A percentile compares a stretch with the other conserved stretches of the same genome.
Evolutionary conservation across 2,797 vertebrate species (phyloP).

Genomic region (Halcyon chelicuti): DNA sequence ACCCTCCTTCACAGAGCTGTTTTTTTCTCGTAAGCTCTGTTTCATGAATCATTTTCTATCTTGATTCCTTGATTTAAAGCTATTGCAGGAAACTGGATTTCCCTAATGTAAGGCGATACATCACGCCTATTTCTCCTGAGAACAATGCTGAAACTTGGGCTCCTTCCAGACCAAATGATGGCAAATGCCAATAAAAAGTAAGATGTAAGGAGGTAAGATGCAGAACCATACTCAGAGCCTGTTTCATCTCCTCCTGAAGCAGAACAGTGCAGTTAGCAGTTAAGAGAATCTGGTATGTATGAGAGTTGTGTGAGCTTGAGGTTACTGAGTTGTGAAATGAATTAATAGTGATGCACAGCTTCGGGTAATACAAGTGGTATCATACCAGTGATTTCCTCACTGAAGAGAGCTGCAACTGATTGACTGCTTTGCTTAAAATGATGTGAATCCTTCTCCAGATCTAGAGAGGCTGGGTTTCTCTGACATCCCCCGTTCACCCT

Average conservation of each 20-base stretch:
- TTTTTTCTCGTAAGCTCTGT: not conserved
- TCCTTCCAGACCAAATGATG: not conserved
- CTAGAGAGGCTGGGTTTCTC: not conserved
- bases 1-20: not conserved
- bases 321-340: not conserved
- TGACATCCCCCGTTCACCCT: not conserved
- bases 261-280: not conserved
- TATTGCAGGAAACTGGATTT: not conserved
- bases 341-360: not conserved
- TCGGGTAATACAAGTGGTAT: not conserved
- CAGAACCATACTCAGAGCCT: not conserved
- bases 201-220: not conserved
- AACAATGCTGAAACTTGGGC: not conserved
- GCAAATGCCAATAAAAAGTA: not conserved
- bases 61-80: conserved; percentile 22
- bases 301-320: not conserved
- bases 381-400: not conserved
- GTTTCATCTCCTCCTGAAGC: not conserved
- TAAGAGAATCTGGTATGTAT: not conserved
- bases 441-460: not conserved
- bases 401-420: not conserved
- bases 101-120: not conserved
- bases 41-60: conserved; percentile 3
- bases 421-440: not conserved
- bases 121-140: not conserved